Percentiles rank a stretch among this genome's conserved stretches.
Conservation (phyloP, 2,888 invertebrate species). For the Gnatocerus cornutus region DNA sequence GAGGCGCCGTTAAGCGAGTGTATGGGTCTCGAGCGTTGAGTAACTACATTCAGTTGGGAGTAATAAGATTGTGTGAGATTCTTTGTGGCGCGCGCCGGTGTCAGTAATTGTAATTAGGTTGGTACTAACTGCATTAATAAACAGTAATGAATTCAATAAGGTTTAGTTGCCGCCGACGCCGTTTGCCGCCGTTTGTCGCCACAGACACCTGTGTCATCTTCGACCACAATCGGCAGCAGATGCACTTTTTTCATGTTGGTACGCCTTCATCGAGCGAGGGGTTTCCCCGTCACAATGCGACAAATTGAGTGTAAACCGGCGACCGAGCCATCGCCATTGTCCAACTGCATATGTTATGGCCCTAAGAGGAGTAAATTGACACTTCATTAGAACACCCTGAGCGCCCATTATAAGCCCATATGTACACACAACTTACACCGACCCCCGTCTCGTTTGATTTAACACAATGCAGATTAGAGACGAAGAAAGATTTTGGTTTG, state of each 20-base stretch:
- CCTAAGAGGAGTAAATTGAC: conserved; percentile 69
- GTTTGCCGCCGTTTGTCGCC: conserved; percentile 59
- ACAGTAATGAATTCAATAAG: conserved; percentile 67
- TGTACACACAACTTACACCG: conserved; percentile 60
- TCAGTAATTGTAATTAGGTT: conserved; percentile 70
- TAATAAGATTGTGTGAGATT: conserved; percentile 65
- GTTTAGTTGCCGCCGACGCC: conserved; percentile 62
- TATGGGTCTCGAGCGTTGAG: conserved; percentile 47
- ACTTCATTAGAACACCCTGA: conserved; percentile 70
- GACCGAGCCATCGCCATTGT: conserved; percentile 47
- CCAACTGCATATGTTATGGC: conserved; percentile 63
- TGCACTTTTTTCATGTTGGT: too few relatives aligned
- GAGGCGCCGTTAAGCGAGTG: conserved; percentile 34
- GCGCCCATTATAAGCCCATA: conserved; percentile 66
- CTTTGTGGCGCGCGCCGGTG: conserved; percentile 65
- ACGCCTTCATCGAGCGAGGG: too few relatives aligned
- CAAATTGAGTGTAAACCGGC: conserved; percentile 71
- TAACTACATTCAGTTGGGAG: conserved; percentile 56
- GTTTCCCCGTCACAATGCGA: conserved; percentile 65
- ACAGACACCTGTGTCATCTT: conserved; percentile 55
- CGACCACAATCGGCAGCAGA: too few relatives aligned
- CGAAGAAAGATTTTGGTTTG: conserved; percentile 50
- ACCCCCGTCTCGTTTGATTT: conserved; percentile 49
- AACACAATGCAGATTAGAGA: conserved; percentile 54
- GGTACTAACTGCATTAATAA: conserved; percentile 72